Conservation (phyloP, 1,140 invertebrate genomes). For the Chlorops oryzae region DNA sequence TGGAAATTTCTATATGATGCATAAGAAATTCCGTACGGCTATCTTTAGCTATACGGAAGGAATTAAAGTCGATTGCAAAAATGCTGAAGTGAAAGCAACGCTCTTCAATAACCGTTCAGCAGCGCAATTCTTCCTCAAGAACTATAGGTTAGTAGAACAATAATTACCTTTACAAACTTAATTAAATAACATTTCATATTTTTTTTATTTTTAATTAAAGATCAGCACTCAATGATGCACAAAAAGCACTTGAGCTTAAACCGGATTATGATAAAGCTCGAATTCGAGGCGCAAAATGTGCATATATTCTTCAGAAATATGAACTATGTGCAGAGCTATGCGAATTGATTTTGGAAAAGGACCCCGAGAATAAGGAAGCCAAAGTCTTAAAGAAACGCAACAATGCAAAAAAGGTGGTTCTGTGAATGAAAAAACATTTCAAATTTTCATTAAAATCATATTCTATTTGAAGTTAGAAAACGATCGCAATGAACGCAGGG, state of each 20-base stretch:
- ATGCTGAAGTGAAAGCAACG: slow-evolving; percentile 70
- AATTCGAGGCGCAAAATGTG: slow-evolving; percentile 68
- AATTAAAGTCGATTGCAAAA: slow-evolving; percentile 69
- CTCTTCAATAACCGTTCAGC: slow-evolving; percentile 90
- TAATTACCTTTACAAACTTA: neutral
- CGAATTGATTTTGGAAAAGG: slow-evolving; percentile 58
- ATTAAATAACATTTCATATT: neutral
- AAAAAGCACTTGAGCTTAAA: slow-evolving; percentile 70
- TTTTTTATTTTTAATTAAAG: slow-evolving; percentile 50
- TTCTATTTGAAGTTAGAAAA: slow-evolving; percentile 48
- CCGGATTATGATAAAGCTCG: slow-evolving; percentile 74
- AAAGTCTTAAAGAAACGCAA: slow-evolving; percentile 57
- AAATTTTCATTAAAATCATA: neutral
- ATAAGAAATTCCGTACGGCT: slow-evolving; percentile 89
- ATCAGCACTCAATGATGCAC: slow-evolving; percentile 67
- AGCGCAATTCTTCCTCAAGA: slow-evolving; percentile 79
- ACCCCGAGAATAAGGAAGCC: slow-evolving; percentile 55
- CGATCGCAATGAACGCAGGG: slow-evolving; percentile 58
- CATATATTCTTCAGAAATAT: slow-evolving; percentile 62
- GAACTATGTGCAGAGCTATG: slow-evolving; percentile 69
- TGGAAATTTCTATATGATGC: slow-evolving; percentile 93
- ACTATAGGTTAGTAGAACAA: slow-evolving; percentile 63
- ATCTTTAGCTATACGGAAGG: slow-evolving; percentile 81
- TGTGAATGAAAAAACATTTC: neutral
- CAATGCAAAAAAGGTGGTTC: slow-evolving; percentile 48